phyloP scores from a whole-genome alignment of 2,113 vertebrate genomes.

The Poeciliopsis turrubarensis region DNA sequence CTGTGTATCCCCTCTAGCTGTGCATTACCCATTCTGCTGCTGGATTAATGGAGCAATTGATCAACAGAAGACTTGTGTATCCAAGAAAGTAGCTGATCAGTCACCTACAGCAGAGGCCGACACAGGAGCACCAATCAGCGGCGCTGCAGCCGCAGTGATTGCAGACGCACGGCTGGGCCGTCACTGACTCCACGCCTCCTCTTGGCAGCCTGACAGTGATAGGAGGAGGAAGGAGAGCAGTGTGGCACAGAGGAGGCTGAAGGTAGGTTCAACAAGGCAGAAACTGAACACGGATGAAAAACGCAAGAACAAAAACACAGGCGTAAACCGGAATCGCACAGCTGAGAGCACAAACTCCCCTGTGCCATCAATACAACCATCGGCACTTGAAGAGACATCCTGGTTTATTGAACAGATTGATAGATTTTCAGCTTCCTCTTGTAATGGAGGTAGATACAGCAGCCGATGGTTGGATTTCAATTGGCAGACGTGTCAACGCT shows the following conservation, averaged over 20 bases:
- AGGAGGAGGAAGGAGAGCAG: constrained; percentile 26
- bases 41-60: constrained; percentile 78
- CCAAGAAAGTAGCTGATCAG: constrained; percentile 67
- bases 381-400: constrained; percentile 42
- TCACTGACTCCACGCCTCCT: constrained; percentile 11
- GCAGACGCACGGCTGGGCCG: constrained; percentile 55
- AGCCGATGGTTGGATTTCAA: constrained; percentile 24
- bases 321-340: constrained; percentile 57
- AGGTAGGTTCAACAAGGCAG: constrained; percentile 59
- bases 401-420: constrained; percentile 36
- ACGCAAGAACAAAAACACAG: constrained; percentile 14
- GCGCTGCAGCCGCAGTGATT: constrained; percentile 59
- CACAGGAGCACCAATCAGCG: constrained; percentile 60
- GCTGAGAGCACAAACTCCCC: constrained; percentile 36
- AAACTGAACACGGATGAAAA: constrained; percentile 54
- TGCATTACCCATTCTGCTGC: constrained; percentile 66
- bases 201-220: constrained; percentile 61
- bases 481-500: constrained; percentile 2
- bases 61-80: constrained; percentile 68
- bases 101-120: constrained; percentile 67
- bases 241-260: constrained; percentile 10
- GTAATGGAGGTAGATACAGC: background rate
- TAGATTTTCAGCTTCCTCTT: constrained; percentile 22
- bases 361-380: constrained; percentile 34
- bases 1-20: constrained; percentile 45